Evolutionary conservation across 2,113 vertebrate species (phyloP).

Genomic region (Megaptera novaeangliae): DNA sequence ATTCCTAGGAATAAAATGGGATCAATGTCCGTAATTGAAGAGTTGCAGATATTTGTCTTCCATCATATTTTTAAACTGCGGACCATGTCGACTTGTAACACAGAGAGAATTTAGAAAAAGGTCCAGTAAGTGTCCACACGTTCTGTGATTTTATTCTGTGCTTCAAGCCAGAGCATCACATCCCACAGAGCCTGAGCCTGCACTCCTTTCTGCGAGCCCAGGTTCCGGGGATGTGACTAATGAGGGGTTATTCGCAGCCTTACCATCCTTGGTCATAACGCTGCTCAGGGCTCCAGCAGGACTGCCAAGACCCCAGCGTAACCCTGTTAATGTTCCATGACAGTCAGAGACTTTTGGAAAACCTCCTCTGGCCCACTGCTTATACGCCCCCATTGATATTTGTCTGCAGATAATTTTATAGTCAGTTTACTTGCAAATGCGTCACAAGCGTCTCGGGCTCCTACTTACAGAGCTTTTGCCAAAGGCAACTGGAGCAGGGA

Average conservation of each 20-base stretch:
- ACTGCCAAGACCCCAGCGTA: constrained; percentile 67
- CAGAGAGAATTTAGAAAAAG: neutral
- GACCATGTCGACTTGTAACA: neutral
- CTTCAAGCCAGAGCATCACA: neutral
- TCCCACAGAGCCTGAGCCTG: constrained; percentile 23
- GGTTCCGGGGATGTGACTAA: constrained; percentile 43
- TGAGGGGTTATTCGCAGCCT: constrained; percentile 65
- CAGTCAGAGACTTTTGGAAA: constrained; percentile 65
- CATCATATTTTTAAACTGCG: neutral
- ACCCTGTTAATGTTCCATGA: constrained; percentile 65
- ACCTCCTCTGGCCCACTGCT: constrained; percentile 56
- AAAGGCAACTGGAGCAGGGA: neutral
- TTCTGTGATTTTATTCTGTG: neutral
- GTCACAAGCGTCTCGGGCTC: constrained; percentile 18
- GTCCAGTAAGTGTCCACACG: too few relatives aligned
- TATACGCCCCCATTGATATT: constrained; percentile 57
- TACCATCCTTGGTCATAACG: constrained; percentile 84
- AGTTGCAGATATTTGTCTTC: neutral
- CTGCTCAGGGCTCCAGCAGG: neutral
- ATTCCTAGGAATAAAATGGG: neutral
- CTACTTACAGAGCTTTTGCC: constrained; percentile 39
- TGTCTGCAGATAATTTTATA: constrained; percentile 70
- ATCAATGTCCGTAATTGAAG: accelerated
- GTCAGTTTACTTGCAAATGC: constrained; percentile 52
- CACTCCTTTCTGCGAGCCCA: neutral